phyloP scores from a whole-genome alignment of 2,888 invertebrate genomes.

The Leptinotarsa juncta region DNA sequence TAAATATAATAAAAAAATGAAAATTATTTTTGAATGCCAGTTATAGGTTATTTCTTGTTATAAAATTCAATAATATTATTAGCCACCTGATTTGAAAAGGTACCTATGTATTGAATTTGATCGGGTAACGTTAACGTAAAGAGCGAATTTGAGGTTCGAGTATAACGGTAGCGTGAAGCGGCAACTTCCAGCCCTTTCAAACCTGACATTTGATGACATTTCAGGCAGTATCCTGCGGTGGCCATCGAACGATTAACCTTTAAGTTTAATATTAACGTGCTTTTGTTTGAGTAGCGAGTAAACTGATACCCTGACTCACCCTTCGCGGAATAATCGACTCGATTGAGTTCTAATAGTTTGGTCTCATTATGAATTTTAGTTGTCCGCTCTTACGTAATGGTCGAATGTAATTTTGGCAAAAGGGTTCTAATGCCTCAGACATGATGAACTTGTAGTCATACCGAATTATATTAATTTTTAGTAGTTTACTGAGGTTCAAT shows the following conservation, averaged over 20 bases:
- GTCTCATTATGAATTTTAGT: constrained; percentile 2
- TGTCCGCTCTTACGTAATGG: not conserved
- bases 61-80: no score
- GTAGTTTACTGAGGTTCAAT: no score
- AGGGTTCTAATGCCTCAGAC: no score
- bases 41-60: no score
- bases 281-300: constrained; percentile 6
- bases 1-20: no score
- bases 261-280: constrained; percentile 38
- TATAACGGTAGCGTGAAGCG: constrained; percentile 36
- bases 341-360: constrained; percentile 5
- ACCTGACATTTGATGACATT: constrained; percentile 52
- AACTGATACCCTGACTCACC: constrained; percentile 19
- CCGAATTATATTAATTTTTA: no score
- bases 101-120: constrained; percentile 4
- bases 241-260: constrained; percentile 54
- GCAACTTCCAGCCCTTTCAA: constrained; percentile 42
- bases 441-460: no score
- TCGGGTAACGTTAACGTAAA: constrained; percentile 28
- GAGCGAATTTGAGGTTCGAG: constrained; percentile 35
- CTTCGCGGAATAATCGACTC: constrained; percentile 26
- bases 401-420: no score
- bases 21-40: no score
- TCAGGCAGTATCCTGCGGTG: constrained; percentile 50
- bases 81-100: not conserved